Evolutionary conservation across 2,113 vertebrate species (phyloP).

Genomic region (Zapornia atra): DNA sequence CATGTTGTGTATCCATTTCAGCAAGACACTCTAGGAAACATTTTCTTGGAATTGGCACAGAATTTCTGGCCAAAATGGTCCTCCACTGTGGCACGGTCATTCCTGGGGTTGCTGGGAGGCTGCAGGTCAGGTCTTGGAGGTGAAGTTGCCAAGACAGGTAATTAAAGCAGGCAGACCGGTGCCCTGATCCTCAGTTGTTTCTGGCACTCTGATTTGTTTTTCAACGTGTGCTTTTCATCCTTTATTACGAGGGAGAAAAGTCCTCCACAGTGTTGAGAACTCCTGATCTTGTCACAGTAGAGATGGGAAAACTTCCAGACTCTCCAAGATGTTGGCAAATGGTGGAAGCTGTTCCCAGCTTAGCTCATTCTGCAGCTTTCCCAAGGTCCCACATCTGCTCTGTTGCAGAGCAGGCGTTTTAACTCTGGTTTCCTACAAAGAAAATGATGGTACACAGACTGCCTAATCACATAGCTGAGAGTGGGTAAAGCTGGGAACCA

Average conservation of each 20-base stretch:
- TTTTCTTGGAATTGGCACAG: slow-evolving; percentile 8
- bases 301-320: slow-evolving; percentile 25
- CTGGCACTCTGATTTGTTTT: slow-evolving; percentile 15
- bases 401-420: neutral
- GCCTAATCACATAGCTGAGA: neutral
- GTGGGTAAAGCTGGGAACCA: neutral
- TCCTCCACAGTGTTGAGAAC: slow-evolving; percentile 18
- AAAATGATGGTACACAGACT: neutral
- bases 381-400: neutral
- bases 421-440: neutral
- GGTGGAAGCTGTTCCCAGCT: slow-evolving; percentile 17
- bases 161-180: neutral
- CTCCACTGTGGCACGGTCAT: neutral
- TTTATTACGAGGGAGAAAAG: slow-evolving; percentile 13
- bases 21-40: slow-evolving; percentile 26
- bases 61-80: neutral
- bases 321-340: slow-evolving; percentile 36
- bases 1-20: slow-evolving; percentile 26
- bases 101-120: neutral
- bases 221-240: neutral
- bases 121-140: neutral
- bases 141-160: neutral
- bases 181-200: neutral
- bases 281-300: slow-evolving; percentile 27
- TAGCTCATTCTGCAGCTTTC: neutral